A percentile compares a stretch with the other conserved stretches of the same genome.
phyloP scores from a whole-genome alignment of 2,888 invertebrate genomes.

The Amiota minor region DNA sequence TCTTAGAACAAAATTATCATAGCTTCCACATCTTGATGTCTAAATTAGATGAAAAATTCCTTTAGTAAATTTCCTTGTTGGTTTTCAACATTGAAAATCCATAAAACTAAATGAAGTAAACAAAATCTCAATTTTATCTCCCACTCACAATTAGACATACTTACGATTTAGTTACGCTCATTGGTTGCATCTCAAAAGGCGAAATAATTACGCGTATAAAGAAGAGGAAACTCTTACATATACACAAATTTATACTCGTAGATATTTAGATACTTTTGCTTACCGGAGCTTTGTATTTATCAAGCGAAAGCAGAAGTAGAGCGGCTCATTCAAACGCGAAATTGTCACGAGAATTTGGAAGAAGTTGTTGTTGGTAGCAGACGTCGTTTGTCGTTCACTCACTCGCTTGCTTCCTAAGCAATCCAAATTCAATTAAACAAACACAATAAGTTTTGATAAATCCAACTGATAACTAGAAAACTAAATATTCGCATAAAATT shows the following conservation, averaged over 20 bases:
- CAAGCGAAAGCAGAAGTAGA: conserved; percentile 39
- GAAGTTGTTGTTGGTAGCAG: background rate
- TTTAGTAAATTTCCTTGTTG: too few species aligned
- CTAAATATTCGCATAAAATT: conserved; percentile 67
- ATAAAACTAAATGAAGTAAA: conserved; percentile 59
- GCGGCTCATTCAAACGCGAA: conserved; percentile 59
- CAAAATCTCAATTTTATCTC: conserved; percentile 60
- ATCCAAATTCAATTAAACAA: conserved; percentile 74
- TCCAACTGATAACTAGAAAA: conserved; percentile 69
- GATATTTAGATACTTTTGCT: conserved; percentile 10
- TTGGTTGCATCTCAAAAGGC: conserved; percentile 17
- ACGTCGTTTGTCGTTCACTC: conserved; percentile 26
- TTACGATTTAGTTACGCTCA: conserved; percentile 32
- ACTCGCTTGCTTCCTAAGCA: conserved; percentile 43
- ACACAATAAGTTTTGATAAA: conserved; percentile 73
- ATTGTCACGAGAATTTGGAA: conserved; percentile 51
- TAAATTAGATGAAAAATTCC: too few species aligned
- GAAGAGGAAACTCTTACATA: background rate
- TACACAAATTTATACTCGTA: conserved; percentile 8
- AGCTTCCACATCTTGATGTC: too few species aligned
- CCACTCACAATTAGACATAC: conserved; percentile 61
- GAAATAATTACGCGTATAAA: conserved; percentile 22
- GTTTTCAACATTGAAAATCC: conserved; percentile 7
- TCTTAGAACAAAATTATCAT: too few species aligned
- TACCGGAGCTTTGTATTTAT: conserved; percentile 38